Conservation (phyloP, 1,140 invertebrate genomes). For the Wiebesia pumilae region DNA sequence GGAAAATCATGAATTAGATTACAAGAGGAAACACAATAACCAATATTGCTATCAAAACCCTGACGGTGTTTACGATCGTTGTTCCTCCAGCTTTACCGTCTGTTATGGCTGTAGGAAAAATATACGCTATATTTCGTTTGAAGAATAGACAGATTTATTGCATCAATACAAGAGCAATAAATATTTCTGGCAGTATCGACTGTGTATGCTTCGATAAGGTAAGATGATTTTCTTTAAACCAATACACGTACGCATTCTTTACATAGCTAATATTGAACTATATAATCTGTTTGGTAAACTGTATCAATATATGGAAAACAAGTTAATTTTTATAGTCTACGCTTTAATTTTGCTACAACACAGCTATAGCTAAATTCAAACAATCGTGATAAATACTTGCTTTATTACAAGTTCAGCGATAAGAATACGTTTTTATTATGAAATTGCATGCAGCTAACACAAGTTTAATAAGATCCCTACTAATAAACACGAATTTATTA, state of each 20-base stretch:
- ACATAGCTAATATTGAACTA: background rate
- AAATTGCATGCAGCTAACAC: too few relatives aligned
- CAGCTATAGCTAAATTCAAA: too few relatives aligned
- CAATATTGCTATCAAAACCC: slow-evolving; percentile 84
- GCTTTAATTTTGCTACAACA: too few relatives aligned
- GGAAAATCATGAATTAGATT: slow-evolving; percentile 64
- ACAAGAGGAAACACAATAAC: slow-evolving; percentile 75
- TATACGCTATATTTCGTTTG: slow-evolving; percentile 92
- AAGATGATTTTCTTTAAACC: slow-evolving; percentile 37
- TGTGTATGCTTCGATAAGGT: slow-evolving; percentile 99
- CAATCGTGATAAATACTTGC: too few relatives aligned
- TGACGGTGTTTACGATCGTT: slow-evolving; percentile 95
- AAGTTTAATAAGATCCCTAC: too few relatives aligned
- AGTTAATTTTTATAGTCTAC: too few relatives aligned
- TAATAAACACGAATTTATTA: too few relatives aligned
- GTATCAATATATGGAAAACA: too few relatives aligned
- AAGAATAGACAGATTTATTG: slow-evolving; percentile 90
- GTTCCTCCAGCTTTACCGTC: slow-evolving; percentile 95
- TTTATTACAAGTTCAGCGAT: too few relatives aligned
- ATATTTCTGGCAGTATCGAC: slow-evolving; percentile 96
- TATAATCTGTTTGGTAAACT: too few relatives aligned
- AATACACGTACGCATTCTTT: background rate
- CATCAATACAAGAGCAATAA: slow-evolving; percentile 94
- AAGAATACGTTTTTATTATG: background rate
- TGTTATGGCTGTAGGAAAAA: slow-evolving; percentile 93